Evolutionary conservation across 2,888 invertebrate genomes (phyloP).

Genomic region (Pseudococcus jackbeardsleyi): DNA sequence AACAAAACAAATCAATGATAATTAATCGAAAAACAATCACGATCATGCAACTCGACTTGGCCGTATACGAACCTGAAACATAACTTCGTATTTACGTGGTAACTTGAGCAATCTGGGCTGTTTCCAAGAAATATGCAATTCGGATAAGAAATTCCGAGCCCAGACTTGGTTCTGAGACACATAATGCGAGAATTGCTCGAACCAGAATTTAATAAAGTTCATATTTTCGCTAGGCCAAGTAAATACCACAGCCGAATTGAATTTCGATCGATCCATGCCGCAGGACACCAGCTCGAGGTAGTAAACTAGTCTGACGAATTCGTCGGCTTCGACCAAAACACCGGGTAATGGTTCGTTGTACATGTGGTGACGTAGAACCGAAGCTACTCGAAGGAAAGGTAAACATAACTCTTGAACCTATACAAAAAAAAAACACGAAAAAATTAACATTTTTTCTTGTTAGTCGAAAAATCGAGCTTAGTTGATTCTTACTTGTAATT

Average conservation of each 20-base stretch:
- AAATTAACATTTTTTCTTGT: not conserved
- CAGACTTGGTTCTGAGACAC: conserved; percentile 48
- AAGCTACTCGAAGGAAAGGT: conserved; percentile 86
- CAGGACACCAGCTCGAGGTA: conserved; percentile 83
- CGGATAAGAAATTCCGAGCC: conserved; percentile 59
- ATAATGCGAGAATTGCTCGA: conserved; percentile 52
- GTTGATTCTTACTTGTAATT: conserved; percentile 66
- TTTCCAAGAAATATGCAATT: conserved; percentile 74
- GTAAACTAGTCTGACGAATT: conserved; percentile 83
- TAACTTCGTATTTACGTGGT: conserved; percentile 91
- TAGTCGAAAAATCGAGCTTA: not conserved
- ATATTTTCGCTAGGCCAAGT: conserved; percentile 54
- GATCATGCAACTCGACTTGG: not conserved
- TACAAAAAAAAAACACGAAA: not conserved
- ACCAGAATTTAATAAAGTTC: conserved; percentile 57
- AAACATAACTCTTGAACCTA: conserved; percentile 81
- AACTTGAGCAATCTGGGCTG: conserved; percentile 86
- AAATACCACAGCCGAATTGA: conserved; percentile 68
- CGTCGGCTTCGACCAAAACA: conserved; percentile 76
- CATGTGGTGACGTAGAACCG: conserved; percentile 85
- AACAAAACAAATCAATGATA: not conserved
- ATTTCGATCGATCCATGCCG: conserved; percentile 74
- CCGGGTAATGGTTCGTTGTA: conserved; percentile 83
- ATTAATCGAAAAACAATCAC: not conserved
- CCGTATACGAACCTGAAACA: conserved; percentile 78